Percentiles rank a stretch among this genome's conserved stretches.
Evolutionary conservation across 1,140 invertebrate species (phyloP).

Genomic region (Zaprionus tsacasi): DNA sequence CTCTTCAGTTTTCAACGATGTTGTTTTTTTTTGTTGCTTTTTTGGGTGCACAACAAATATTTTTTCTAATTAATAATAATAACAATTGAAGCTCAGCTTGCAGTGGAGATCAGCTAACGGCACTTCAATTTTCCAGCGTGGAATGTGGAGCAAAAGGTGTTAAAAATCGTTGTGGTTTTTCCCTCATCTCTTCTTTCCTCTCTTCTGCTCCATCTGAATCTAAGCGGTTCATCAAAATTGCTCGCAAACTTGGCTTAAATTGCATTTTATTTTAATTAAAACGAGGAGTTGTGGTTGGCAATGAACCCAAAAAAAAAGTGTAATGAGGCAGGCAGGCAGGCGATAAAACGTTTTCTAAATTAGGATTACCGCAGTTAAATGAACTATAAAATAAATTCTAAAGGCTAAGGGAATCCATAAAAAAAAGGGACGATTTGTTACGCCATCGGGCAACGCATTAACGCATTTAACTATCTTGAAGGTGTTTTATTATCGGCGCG

Average conservation of each 20-base stretch:
- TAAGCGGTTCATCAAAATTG: constrained; percentile 66
- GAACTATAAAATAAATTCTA: background rate
- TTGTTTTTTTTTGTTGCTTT: constrained; percentile 19
- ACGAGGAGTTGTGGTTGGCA: constrained; percentile 30
- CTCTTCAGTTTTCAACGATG: background rate
- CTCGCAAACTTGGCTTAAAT: constrained; percentile 51
- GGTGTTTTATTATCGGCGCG: background rate
- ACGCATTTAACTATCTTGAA: background rate
- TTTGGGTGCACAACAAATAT: constrained; percentile 61
- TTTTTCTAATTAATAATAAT: constrained; percentile 80
- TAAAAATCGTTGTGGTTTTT: constrained; percentile 39
- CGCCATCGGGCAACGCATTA: background rate
- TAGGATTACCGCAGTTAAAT: background rate
- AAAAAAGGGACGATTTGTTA: constrained; percentile 2
- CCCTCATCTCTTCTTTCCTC: background rate
- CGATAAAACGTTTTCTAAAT: background rate
- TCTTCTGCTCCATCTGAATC: constrained; percentile 38
- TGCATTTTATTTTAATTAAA: constrained; percentile 76
- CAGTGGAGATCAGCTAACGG: constrained; percentile 53
- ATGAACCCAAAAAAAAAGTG: background rate
- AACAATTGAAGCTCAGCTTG: constrained; percentile 67
- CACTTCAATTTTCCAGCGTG: constrained; percentile 41
- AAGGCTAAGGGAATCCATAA: background rate
- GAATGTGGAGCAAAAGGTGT: constrained; percentile 60
- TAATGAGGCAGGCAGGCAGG: background rate